A percentile compares a stretch with the other conserved stretches of the same genome.
These are phyloP conservation scores for Dasysyrphus tricinctus DNA, from an alignment of 2,888 invertebrate species.

Conservation along the genomic window DNA sequence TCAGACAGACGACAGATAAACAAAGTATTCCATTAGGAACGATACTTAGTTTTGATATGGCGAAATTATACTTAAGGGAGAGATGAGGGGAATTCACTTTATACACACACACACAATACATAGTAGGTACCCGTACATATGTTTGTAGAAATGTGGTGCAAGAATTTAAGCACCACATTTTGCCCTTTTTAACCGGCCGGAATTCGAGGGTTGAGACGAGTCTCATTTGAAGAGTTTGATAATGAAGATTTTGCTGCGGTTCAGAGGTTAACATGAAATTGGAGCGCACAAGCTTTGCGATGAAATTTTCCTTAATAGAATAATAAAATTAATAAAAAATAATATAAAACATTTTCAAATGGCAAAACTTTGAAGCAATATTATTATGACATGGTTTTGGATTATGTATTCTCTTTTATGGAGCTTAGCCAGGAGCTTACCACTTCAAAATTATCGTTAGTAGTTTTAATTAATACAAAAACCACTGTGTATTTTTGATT, in stretches of 20 bases:
- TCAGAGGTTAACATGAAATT: neutral
- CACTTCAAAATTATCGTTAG: neutral
- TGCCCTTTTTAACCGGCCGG: neutral
- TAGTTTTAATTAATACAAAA: neutral
- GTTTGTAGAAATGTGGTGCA: conserved; percentile 15
- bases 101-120: neutral
- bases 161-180: conserved; percentile 29
- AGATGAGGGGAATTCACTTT: neutral
- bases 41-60: conserved; percentile 32
- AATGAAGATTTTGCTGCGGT: neutral
- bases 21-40: conserved; percentile 63
- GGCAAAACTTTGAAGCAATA: neutral
- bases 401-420: neutral
- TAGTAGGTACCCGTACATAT: neutral
- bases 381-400: neutral
- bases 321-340: neutral
- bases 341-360: neutral
- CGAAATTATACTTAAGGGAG: conserved; percentile 17
- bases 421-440: neutral
- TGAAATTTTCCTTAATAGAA: neutral
- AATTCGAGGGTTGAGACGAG: neutral
- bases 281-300: neutral
- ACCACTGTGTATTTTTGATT: too few relatives aligned
- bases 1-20: conserved; percentile 68
- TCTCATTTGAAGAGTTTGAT: neutral